Evolutionary conservation across 2,113 vertebrate species (phyloP).

Genomic region (Mus spicilegus): DNA sequence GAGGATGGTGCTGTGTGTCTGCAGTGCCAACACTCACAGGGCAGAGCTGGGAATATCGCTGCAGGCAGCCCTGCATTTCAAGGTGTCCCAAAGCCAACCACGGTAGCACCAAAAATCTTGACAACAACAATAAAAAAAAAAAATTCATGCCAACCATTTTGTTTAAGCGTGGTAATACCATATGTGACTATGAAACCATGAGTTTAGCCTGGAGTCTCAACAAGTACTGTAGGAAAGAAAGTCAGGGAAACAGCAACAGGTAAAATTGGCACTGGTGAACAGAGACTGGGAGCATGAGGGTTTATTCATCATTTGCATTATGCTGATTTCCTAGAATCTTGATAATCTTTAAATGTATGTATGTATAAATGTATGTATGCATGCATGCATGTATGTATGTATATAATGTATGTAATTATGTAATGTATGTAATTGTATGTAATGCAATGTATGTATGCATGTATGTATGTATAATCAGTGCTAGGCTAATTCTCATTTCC

Average conservation of each 20-base stretch:
- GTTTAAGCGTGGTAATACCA: not conserved
- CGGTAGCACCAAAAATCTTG: not conserved
- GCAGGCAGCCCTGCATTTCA: too few species aligned
- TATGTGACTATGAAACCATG: constrained; percentile 9
- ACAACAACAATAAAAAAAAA: not conserved
- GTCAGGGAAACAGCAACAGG: not conserved
- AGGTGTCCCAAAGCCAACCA: not conserved
- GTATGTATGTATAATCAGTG: not conserved
- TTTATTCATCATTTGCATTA: constrained; percentile 57
- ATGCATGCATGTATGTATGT: not conserved
- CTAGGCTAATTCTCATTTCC: constrained; percentile 59
- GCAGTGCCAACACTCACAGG: too few species aligned
- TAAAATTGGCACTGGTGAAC: not conserved
- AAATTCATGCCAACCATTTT: not conserved
- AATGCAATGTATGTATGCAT: not conserved
- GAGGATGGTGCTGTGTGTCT: too few species aligned
- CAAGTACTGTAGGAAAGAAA: not conserved
- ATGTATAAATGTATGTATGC: not conserved
- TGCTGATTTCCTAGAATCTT: constrained; percentile 64
- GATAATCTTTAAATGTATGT: not conserved
- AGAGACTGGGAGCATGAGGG: not conserved
- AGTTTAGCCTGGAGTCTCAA: not conserved
- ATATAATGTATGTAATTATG: not conserved
- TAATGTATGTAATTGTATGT: not conserved
- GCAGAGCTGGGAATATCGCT: not conserved